Base-by-base conservation (phyloP, 2,888 invertebrate genomes). In the Choreutis nemorana region DNA sequence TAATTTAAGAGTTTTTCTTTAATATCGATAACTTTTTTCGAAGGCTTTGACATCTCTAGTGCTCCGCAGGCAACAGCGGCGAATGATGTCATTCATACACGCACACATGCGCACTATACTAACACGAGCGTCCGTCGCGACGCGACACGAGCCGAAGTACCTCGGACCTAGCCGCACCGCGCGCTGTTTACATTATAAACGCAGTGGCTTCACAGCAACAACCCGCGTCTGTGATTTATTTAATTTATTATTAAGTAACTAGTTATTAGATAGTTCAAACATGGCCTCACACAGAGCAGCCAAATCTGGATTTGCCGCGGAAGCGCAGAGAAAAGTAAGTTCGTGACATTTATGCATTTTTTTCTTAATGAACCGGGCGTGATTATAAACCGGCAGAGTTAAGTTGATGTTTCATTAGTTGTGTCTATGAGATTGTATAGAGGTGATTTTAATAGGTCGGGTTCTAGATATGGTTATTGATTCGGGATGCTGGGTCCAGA, bases 281-380 rank as follows among this genome's bases (percentile, higher is more conserved):
- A 91, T 91, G 91, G 90, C 91, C 48, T 85, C 82, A 70, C 87
- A 90, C 82, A 82, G 94, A 66, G 93, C 93, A 48, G 81, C 91
- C 35, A 93, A 93, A 72, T 91, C 92, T 57, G 96, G 96, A 86
- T 93, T 95, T 82, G 96, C 95, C 49, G 94, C 95, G 34, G 96
- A 96, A 71, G 94, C 95, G 30, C 95, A 96, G 77, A 86, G 91
- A 64, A 96, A 95, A 88, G 96, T 96, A 73, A 85, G 84, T 27
- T 10, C 9, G 16, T 27, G 5, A 6, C 11, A 13, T 4, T 24
- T 24, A 18, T 10, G 10, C 8, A 18, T 45, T 41, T 20, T 15
- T 13, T 29, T 23, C 26, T 37, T 35, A 38, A 34, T 34, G 37
- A 35, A 43, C 45, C 44, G 42, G 42, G 36, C n/a, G n/a, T n/a